Evolutionary conservation across 2,797 vertebrate genomes (phyloP).

Genomic region (Notolepis coatsorum): DNA sequence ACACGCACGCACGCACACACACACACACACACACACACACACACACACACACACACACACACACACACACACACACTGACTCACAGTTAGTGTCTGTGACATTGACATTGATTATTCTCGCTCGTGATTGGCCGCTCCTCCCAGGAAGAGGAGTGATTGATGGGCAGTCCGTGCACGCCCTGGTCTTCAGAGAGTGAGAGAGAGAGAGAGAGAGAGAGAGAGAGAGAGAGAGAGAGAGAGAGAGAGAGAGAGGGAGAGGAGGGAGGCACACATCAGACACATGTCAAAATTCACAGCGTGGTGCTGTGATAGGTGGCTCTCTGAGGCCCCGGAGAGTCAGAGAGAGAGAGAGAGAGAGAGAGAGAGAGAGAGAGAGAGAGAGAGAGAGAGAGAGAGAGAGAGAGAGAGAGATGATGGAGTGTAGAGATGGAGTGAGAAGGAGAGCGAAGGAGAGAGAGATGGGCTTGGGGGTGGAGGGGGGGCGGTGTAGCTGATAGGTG

Average conservation of each 20-base stretch:
- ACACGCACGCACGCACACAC: background rate
- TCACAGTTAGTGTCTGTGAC: background rate
- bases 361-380: background rate
- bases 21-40: conserved; percentile 3
- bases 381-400: no score
- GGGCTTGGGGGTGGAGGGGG: conserved; percentile 19
- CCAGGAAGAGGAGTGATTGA: conserved; percentile 52
- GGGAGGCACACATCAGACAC: conserved; percentile 70
- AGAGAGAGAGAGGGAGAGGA: no score
- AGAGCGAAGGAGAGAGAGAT: no score
- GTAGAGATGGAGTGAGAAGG: conserved; percentile 11
- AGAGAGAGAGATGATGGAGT: background rate
- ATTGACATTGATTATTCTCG: conserved; percentile 15
- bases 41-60: conserved; percentile 1
- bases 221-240: no score
- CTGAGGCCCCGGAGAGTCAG: background rate
- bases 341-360: background rate
- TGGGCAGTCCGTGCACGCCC: conserved; percentile 34
- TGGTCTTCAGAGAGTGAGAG: conserved; percentile 45
- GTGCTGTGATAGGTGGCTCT: conserved; percentile 48
- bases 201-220: no score
- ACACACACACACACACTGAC: background rate
- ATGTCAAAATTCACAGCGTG: conserved; percentile 74
- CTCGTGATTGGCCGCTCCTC: conserved; percentile 40
- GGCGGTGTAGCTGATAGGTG: conserved; percentile 41